Evolutionary conservation across 64 coral and sea anemone genomes (phyloP), one percentile per base, ranked within the genome.

Genomic region (Actinia tenebrosa): DNA sequence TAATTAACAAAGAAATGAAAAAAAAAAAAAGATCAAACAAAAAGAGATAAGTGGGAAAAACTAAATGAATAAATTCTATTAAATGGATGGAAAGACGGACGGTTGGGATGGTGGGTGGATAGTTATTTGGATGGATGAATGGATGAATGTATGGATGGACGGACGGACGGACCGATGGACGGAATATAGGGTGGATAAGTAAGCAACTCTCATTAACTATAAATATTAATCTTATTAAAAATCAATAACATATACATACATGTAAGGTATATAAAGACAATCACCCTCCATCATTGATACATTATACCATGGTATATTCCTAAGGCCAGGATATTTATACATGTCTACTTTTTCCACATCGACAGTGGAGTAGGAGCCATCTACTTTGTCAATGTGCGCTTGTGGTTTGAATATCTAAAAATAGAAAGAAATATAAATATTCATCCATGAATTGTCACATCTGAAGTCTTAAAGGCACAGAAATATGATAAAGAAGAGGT

Each of bases 311-410:
- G 96, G 96, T 45, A 98, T 86, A 50, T 87, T 94, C 44, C 84
- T 72, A 25, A 98, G 61, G 9, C 96, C 96, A 83, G 96, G 90
- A 53, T 87, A 98, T 47, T 98, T 98, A 64, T 98, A 85, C 90
- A 98, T 94, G 64, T 98, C 96, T 15, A 98, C 96, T 80, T 88
- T 95, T 63, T 98, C 96, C 23, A 98, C 96, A 87, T 98, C 96
- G 52, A 98, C 96, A 64, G 56, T 46, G 10, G 93, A 98, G 56
- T 88, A 95, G 16, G 88, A 91, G 23, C 93, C 96, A 56, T 98
- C 86, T 26, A 86, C 43, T 45, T 64, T 98, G 66, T 98, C 96
- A 91, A 98, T 93, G 25, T 98, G 89, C 14, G 93, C 91, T 63
- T 92, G 86, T 15, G 71, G 50, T 81, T 80, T 87, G 62, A 53